Evolutionary conservation across 2,797 vertebrate species (phyloP).

Genomic region (Enteromius radiatus): DNA sequence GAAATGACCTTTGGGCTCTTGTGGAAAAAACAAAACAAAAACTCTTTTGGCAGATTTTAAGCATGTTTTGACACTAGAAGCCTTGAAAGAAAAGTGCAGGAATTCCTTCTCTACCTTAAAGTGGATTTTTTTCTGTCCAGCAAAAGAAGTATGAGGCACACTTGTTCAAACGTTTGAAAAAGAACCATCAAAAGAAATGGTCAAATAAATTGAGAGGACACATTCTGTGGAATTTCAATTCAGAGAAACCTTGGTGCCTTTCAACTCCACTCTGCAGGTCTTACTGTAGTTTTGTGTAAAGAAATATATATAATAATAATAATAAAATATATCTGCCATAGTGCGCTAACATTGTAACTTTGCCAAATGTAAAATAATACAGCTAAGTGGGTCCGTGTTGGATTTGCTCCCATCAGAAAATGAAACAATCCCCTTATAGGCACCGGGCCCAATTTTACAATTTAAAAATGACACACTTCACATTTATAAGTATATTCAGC

Average conservation of each 20-base stretch:
- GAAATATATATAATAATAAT: neutral
- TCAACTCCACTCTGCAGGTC: neutral
- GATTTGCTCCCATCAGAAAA: neutral
- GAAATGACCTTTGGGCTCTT: neutral
- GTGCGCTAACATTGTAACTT: neutral
- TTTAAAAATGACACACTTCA: neutral
- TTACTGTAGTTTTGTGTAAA: neutral
- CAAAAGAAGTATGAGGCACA: neutral
- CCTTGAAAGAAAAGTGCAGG: neutral
- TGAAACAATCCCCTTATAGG: neutral
- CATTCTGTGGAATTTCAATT: neutral
- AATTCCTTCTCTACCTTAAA: neutral
- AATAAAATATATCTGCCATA: neutral
- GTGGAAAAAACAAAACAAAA: neutral
- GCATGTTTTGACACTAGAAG: neutral
- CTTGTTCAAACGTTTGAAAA: conserved; percentile 20
- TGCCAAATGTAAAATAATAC: neutral
- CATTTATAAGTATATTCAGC: neutral
- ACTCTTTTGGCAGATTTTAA: neutral
- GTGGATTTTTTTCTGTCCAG: conserved; percentile 2
- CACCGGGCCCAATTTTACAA: neutral
- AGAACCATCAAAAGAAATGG: neutral
- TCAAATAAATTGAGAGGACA: neutral
- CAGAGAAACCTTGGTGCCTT: neutral
- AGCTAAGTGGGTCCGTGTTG: neutral